Evolutionary conservation across 2,888 invertebrate species (phyloP), one percentile per base, ranked within the genome.

Genomic region (Polia nebulosa): DNA sequence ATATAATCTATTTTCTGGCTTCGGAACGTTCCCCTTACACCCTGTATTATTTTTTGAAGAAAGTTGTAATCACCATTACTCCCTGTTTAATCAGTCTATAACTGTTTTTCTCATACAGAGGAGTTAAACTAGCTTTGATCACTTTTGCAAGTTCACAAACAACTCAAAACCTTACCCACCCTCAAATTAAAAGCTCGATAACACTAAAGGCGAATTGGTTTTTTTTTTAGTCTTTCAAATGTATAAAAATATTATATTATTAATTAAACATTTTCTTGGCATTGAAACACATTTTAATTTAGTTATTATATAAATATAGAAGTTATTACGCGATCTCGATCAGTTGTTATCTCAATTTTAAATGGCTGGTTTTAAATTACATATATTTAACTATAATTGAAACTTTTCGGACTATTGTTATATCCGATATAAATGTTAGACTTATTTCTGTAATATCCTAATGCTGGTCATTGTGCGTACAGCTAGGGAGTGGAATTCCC

Each of bases 281-380:
- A 55, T 32, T 70, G 25, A 44, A 52, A 59, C 36, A 70, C 29
- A 69, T 70, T 69, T 69, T 70, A 69, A 69, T 69, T 69, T 69
- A 45, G 59, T 69, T 70, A 13, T 17, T 27, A 7, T 36, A 17
- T 15, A 17, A 25, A 22, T 25, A 13, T 39, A 66, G 22, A 41
- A 34, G 13, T 32, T 32, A 58, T 25, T 64, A 58, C 15, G 15
- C 47, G 65, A 44, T 66, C 66, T 65, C 66, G 20, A 52, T 13
- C 3, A 7, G 25, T 22, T 34, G 8, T 41, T 39, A 32, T 65
- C 13, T 32, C 32, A 32, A 27, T 51, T 41, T 41, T 15, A 32
- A 41, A 64, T 11, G 8, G 39, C 39, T 41, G n/a, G 39, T 41
- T n/a, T 17, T 17, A n/a, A n/a, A 39, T 39, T 39, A 39, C n/a